Evolutionary conservation across 2,888 invertebrate genomes (phyloP), one percentile per base, ranked within the genome.

Genomic region (Cabera pusaria): DNA sequence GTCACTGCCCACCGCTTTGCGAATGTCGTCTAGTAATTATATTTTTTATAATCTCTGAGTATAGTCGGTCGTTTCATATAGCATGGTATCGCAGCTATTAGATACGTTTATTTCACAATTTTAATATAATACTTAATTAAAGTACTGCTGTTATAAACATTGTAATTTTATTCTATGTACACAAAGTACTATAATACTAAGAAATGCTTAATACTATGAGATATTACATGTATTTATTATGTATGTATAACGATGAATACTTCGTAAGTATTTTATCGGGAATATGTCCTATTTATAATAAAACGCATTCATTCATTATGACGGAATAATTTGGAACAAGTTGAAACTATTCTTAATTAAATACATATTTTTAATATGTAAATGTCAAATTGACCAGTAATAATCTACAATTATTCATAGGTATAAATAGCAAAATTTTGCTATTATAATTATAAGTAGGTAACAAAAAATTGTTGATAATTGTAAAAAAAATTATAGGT

Each of bases 81-180:
- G 47, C 52, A 45, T 55, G 52, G 24, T 50, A 57, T 47, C 28
- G 23, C n/a, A n/a, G n/a, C n/a, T n/a, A n/a, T n/a, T n/a, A n/a
- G n/a, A n/a, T n/a, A n/a, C n/a, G n/a, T n/a, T n/a, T n/a, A n/a
- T n/a, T n/a, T n/a, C n/a, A n/a, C n/a, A n/a, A n/a, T n/a, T n/a
- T n/a, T n/a, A n/a, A n/a, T n/a, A n/a, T n/a, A n/a, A n/a, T n/a
- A n/a, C n/a, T n/a, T n/a, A n/a, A n/a, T n/a, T n/a, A n/a, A n/a
- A n/a, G n/a, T n/a, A n/a, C n/a, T n/a, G n/a, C n/a, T n/a, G n/a
- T n/a, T n/a, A n/a, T 14, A 14, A 14, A 14, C 14, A 14, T 14
- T 14, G 14, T 4, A 51, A 47, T 33, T 62, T 57, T 48, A 59
- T n/a, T 55, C 48, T 66, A 69, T 69, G 52, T 66, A 65, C 63